Percentiles rank a stretch among this genome's conserved stretches.
phyloP scores from a whole-genome alignment of 1,140 invertebrate species.

The Drosophila kepulauana region DNA sequence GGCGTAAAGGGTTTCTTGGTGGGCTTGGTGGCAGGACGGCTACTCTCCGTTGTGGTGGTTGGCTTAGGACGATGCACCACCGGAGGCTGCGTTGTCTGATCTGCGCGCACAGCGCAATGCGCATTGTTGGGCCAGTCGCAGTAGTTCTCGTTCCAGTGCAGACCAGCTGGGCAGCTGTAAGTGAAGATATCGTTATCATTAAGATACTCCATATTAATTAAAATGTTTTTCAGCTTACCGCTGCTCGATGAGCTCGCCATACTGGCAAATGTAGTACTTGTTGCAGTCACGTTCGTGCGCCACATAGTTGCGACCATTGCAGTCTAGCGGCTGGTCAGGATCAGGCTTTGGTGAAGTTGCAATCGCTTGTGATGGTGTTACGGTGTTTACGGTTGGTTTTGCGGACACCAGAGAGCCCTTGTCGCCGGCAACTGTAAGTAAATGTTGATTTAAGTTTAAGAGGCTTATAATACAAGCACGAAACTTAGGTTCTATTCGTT shows the following conservation, averaged over 20 bases:
- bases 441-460: not conserved
- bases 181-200: not conserved
- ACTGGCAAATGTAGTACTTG: conserved; percentile 93
- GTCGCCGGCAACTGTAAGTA: conserved; percentile 47
- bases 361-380: conserved; percentile 18
- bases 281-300: conserved; percentile 89
- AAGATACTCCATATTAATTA: not conserved
- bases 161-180: conserved; percentile 88
- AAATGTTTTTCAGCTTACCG: conserved; percentile 45
- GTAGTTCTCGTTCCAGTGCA: conserved; percentile 91
- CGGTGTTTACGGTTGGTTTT: conserved; percentile 49
- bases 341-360: conserved; percentile 25
- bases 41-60: conserved; percentile 21
- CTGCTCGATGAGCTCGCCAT: conserved; percentile 88
- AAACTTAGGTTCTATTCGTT: no score
- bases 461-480: no score
- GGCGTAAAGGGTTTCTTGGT: conserved; percentile 69
- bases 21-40: conserved; percentile 31
- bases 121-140: conserved; percentile 93
- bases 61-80: conserved; percentile 52
- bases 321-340: conserved; percentile 85
- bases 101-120: conserved; percentile 85
- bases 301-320: conserved; percentile 87
- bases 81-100: conserved; percentile 56
- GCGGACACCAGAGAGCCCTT: conserved; percentile 41